Evolutionary conservation across 1,140 invertebrate genomes (phyloP), one percentile per base, ranked within the genome.

Genomic region (Akabosia matsudoensis): DNA sequence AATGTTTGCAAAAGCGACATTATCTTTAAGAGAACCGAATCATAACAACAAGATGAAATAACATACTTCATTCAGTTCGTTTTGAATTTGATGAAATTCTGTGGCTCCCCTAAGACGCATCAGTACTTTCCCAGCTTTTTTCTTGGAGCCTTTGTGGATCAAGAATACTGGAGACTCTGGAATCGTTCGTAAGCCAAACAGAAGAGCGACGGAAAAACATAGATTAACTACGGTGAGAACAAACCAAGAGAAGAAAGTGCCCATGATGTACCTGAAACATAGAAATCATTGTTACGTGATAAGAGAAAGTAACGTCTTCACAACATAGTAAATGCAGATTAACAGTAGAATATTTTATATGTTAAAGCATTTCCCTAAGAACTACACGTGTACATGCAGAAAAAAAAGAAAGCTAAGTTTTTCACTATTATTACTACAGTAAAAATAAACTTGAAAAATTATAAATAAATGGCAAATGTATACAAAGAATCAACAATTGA

Each of bases 161-260:
- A 92, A 84, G 91, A 90, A 92, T 1, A 88, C 88, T 0, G 91
- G 91, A 76, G 90, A 91, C 82, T 93, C 91, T 0, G 91, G 91
- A 31, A 91, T 86, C n/a, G 33, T 37, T 61, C 89, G 85, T 75
- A 87, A n/a, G 37, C 13, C 4, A 2, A 34, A 22, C 18, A 72
- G 26, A 16, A 51, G n/a, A 28, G 45, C 13, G 28, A 72, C 24
- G 22, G 70, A 51, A 45, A 72, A n/a, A 37, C 16, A n/a, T 4
- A 72, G 10, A 37, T 72, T 72, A 18, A 26, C 37, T 1, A 72
- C 70, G 14, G 70, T 37, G 1, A 72, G 16, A 34, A 51, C 26
- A 51, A 72, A 72, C 70, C 70, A 72, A n/a, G 70, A 72, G 16
- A 72, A 34, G 24, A 72, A 72, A 22, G 33, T 72, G n/a, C 70